A percentile compares a stretch with the other conserved stretches of the same genome.
phyloP scores from a whole-genome alignment of 2,888 invertebrate species.

The Cosmopolites sordidus region DNA sequence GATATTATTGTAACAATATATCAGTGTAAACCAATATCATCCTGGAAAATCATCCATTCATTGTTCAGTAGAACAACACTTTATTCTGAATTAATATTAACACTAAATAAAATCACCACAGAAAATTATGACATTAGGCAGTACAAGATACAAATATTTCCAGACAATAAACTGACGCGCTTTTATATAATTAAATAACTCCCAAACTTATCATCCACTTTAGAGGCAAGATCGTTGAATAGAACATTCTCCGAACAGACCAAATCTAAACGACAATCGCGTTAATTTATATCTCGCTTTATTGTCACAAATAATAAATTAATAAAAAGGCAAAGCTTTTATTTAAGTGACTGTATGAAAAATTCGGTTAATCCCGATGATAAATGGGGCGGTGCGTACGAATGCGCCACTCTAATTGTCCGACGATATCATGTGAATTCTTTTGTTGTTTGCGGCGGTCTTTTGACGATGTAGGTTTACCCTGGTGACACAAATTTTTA shows the following conservation, averaged over 20 bases:
- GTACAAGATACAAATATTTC: neutral
- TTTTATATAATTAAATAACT: neutral
- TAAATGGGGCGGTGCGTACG: constrained; percentile 11
- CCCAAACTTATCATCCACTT: neutral
- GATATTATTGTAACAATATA: too few species aligned
- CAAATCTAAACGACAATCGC: neutral
- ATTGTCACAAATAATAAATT: constrained; percentile 2
- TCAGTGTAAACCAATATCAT: too few species aligned
- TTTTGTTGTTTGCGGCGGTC: neutral
- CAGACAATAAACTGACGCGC: neutral
- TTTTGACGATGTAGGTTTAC: neutral
- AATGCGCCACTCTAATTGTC: constrained; percentile 10
- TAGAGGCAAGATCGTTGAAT: neutral
- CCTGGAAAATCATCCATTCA: too few species aligned
- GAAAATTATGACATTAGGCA: too few species aligned
- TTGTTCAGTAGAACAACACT: too few species aligned
- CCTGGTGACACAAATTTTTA: neutral
- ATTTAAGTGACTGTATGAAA: constrained; percentile 11
- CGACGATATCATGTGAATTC: constrained; percentile 4
- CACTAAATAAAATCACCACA: too few species aligned
- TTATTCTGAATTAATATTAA: too few species aligned
- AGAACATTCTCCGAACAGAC: too few species aligned
- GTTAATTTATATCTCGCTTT: neutral
- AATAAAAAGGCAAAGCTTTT: constrained; percentile 2
- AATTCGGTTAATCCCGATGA: constrained; percentile 15